A percentile compares a stretch with the other conserved stretches of the same genome.
These are phyloP conservation scores for Microplitis manilae DNA, from an alignment of 2,888 invertebrate genomes.

Conservation along the genomic window DNA sequence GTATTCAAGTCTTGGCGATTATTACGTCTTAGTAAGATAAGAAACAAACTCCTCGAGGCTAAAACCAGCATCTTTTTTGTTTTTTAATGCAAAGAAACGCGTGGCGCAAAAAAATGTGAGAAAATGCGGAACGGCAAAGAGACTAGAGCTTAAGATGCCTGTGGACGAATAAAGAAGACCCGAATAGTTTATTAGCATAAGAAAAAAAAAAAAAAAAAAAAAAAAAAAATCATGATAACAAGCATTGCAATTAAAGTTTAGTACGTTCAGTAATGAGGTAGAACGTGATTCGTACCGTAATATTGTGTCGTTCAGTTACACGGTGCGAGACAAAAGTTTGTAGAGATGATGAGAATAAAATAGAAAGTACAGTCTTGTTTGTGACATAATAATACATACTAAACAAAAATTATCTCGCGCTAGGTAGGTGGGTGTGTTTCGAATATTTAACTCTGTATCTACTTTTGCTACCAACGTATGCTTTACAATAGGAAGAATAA, in stretches of 20 bases:
- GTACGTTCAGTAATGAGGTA: constrained; percentile 31
- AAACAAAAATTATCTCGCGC: constrained; percentile 26
- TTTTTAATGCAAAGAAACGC: constrained; percentile 6
- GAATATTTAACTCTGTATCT: background rate
- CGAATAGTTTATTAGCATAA: constrained; percentile 15
- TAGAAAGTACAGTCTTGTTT: background rate
- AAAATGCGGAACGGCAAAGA: background rate
- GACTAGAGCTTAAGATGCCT: background rate
- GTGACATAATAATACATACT: constrained; percentile 27
- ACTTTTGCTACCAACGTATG: background rate
- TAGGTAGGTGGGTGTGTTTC: background rate
- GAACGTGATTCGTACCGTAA: constrained; percentile 39
- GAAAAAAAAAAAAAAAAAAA: constrained; percentile 24
- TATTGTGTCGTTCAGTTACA: constrained; percentile 15
- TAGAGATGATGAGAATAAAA: constrained; percentile 15
- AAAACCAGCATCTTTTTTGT: background rate
- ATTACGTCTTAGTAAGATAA: constrained; percentile 3
- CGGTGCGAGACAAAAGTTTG: background rate
- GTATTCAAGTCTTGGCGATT: background rate
- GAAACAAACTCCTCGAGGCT: background rate
- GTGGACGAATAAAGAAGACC: background rate
- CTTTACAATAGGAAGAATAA: background rate
- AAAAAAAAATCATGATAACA: constrained; percentile 35
- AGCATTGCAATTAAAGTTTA: constrained; percentile 39
- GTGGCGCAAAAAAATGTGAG: background rate